phyloP scores from a whole-genome alignment of 35 echinoderm and acorn worm species.

The Ophiothrix spiculata region DNA sequence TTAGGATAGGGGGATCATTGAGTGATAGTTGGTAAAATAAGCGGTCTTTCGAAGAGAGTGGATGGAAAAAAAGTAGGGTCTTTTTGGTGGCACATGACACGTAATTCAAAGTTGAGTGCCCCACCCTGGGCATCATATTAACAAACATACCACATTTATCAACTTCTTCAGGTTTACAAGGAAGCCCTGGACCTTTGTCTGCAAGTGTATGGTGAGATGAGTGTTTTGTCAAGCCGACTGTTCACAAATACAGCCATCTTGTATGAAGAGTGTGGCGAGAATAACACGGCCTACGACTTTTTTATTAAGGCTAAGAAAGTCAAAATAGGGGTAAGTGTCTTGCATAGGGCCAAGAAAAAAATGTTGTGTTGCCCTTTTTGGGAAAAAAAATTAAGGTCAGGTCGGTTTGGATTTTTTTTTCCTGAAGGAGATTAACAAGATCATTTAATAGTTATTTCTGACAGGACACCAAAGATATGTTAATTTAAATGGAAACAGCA shows the following conservation, averaged over 20 bases:
- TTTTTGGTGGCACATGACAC: too few species aligned
- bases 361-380: not conserved
- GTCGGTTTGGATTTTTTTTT: not conserved
- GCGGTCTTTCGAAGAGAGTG: too few species aligned
- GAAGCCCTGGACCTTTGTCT: slow-evolving; percentile 54
- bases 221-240: slow-evolving; percentile 53
- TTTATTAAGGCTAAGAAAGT: slow-evolving; percentile 28
- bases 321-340: slow-evolving; percentile 60
- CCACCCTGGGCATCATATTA: too few species aligned
- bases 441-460: too few species aligned
- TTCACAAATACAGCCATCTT: slow-evolving; percentile 71
- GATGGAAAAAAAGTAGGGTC: too few species aligned
- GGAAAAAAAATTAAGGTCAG: too few species aligned
- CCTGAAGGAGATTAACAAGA: not conserved
- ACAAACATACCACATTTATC: too few species aligned
- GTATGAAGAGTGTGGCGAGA: slow-evolving; percentile 43
- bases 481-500: not conserved
- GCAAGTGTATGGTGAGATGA: slow-evolving; percentile 68
- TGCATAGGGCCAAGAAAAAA: not conserved
- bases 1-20: not conserved
- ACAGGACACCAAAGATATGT: too few species aligned
- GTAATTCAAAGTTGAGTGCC: too few species aligned
- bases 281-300: slow-evolving; percentile 53
- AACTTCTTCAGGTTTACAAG: slow-evolving; percentile 47
- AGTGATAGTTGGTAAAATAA: too few species aligned